phyloP scores from a whole-genome alignment of 2,888 invertebrate genomes.

The Limnephilus lunatus region DNA sequence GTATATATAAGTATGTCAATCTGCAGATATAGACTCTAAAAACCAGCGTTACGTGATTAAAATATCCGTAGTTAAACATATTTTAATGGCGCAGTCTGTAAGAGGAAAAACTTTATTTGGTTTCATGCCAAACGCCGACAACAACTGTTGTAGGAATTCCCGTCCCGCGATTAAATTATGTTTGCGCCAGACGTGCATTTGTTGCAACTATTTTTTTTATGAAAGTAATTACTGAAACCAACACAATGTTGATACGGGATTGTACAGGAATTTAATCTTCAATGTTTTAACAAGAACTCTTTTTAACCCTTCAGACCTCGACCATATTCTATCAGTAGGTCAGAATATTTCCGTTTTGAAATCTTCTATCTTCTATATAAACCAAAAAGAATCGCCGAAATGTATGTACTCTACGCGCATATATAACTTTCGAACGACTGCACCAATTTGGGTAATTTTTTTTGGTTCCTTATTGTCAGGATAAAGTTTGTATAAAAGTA shows the following conservation, averaged over 20 bases:
- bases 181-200: background rate
- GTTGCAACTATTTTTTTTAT: background rate
- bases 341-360: no score
- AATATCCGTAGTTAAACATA: background rate
- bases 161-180: background rate
- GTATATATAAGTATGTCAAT: background rate
- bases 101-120: background rate
- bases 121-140: background rate
- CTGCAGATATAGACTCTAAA: background rate
- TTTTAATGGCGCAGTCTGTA: background rate
- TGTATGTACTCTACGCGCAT: no score
- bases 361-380: no score
- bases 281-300: background rate
- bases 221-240: background rate
- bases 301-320: no score
- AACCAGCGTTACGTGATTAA: background rate
- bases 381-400: no score
- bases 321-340: no score
- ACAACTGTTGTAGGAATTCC: background rate
- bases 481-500: no score
- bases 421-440: no score
- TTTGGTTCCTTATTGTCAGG: no score
- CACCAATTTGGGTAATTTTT: no score
- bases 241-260: background rate
- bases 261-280: background rate